Evolutionary conservation across 2,797 vertebrate genomes (phyloP).

Genomic region (Poeciliopsis gracilis): DNA sequence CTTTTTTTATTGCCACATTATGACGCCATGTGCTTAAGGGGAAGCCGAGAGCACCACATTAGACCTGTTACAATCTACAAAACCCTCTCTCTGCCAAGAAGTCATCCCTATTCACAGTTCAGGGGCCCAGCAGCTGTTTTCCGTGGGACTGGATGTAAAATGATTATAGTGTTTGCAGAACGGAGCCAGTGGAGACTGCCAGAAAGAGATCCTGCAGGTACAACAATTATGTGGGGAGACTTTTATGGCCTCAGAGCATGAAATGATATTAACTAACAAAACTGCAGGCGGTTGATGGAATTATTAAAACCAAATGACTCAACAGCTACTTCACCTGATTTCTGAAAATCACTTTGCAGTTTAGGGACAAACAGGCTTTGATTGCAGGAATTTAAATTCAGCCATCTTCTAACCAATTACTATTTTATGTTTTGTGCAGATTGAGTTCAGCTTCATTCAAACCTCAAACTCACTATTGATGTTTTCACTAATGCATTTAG

Average conservation of each 20-base stretch:
- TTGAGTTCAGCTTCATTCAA: background rate
- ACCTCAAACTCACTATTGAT: conserved; percentile 1
- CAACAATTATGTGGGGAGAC: conserved; percentile 16
- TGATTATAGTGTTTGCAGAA: conserved; percentile 42
- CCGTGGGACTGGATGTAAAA: conserved; percentile 37
- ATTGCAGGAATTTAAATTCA: conserved; percentile 2
- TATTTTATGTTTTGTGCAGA: background rate
- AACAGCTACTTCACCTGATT: conserved; percentile 32
- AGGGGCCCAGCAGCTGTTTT: conserved; percentile 35
- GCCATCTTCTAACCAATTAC: background rate
- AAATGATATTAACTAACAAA: conserved; percentile 39
- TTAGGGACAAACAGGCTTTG: background rate
- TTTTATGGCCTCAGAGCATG: conserved; percentile 20
- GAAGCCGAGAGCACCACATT: conserved; percentile 32
- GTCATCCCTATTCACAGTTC: conserved; percentile 26
- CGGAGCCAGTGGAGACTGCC: conserved; percentile 26
- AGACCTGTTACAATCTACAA: conserved; percentile 43
- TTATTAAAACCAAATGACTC: conserved; percentile 33
- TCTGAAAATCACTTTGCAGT: conserved; percentile 10
- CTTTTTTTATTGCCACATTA: conserved; percentile 18
- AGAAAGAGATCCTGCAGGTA: conserved; percentile 42
- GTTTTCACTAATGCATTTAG: background rate
- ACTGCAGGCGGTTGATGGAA: conserved; percentile 37
- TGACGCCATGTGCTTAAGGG: conserved; percentile 31
- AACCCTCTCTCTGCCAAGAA: conserved; percentile 44